Base-by-base conservation (phyloP, 2,888 invertebrate species). In the Drosophila nr. medialis region DNA sequence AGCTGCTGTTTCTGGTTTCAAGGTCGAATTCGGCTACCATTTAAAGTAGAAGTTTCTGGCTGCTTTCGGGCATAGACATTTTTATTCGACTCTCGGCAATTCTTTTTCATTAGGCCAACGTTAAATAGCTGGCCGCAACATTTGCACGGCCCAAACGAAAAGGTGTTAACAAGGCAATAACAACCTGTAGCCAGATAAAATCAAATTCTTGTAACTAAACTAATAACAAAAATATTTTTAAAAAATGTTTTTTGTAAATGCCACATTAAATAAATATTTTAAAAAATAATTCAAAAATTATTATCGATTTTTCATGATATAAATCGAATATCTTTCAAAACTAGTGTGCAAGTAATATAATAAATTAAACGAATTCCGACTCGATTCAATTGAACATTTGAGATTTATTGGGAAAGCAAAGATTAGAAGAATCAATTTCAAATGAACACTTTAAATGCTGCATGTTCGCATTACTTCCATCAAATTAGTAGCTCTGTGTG, bases 81-180 rank as follows among this genome's bases (percentile, higher is more conserved):
- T 78, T 71, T 64, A 83, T 65, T 53, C 60, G 53, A 45, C 66
- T 85, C 61, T 69, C 48, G 71, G 77, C 74, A 53, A 69, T 64
- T 60, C 74, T 83, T 83, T 72, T 83, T 83, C 77, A 83, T 88
- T 86, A 80, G 60, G 21, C 40, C 27, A 59, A 50, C 62, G 48
- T n/a, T 50, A 30, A 29, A 64, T 63, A 61, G 75, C 38, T 54
- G 64, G 54, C 51, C 70, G 53, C 63, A 66, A 72, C 63, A 54
- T 68, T 70, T 64, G 42, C 65, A 66, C 59, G 59, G 58, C 29
- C 56, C 78, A 56, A 80, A 67, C 24, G 36, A 60, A 74, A 74
- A 70, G 62, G 8, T 61, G 53, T 79, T 64, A 29, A 48, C 27
- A 42, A 53, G 45, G 13, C 21, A 11, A 34, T 15, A 18, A 32